Conservation (phyloP, 2,113 vertebrate genomes). For the Chaenogobius annularis region DNA sequence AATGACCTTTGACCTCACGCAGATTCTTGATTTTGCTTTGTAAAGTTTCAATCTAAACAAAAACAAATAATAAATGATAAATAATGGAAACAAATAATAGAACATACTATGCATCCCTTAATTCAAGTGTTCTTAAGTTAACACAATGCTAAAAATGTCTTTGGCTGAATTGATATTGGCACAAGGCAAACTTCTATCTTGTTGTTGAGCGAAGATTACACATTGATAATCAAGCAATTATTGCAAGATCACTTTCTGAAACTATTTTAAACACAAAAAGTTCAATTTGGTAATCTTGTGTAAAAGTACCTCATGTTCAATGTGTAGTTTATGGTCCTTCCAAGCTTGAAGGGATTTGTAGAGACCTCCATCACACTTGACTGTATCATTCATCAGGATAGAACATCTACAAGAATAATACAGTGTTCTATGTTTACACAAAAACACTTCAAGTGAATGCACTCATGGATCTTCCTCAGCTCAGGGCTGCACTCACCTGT, state of each 20-base stretch:
- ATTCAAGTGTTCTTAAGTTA: not conserved
- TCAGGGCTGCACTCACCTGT: constrained; percentile 77
- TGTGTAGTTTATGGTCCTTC: constrained; percentile 97
- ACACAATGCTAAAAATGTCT: not conserved
- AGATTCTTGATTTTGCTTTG: constrained; percentile 98
- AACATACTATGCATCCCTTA: not conserved
- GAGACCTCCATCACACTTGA: constrained; percentile 91
- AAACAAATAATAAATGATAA: too few species aligned
- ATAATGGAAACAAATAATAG: constrained; percentile 5
- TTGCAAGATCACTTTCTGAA: not conserved
- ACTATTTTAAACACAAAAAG: not conserved
- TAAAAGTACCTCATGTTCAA: constrained; percentile 88
- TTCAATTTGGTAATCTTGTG: not conserved
- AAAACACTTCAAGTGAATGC: not conserved
- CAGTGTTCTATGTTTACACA: not conserved
- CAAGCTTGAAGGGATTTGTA: constrained; percentile 95
- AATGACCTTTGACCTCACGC: constrained; percentile 91
- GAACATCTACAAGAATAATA: constrained; percentile 81
- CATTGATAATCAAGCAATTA: not conserved
- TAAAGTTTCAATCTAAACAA: constrained; percentile 89
- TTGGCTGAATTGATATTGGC: not conserved
- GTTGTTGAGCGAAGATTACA: not conserved
- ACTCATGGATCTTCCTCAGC: not conserved
- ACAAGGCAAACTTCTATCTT: not conserved
- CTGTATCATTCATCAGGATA: constrained; percentile 91